phyloP scores from a whole-genome alignment of 2,113 vertebrate species.

The Mesocricetus auratus region DNA sequence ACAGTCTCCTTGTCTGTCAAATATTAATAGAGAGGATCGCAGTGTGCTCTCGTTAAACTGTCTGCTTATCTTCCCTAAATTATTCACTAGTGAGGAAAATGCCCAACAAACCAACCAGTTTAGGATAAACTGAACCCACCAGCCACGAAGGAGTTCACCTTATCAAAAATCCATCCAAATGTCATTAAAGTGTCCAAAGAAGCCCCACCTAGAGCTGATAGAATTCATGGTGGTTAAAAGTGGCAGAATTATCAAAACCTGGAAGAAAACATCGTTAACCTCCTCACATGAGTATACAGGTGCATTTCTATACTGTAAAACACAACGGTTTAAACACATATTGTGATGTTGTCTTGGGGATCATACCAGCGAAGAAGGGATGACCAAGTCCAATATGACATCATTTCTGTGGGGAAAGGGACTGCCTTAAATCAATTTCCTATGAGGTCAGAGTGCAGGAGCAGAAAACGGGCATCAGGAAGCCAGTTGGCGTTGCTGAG shows the following conservation, averaged over 20 bases:
- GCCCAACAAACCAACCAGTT: neutral
- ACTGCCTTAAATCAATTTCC: slow-evolving; percentile 2
- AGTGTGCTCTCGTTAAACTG: neutral
- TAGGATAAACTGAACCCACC: neutral
- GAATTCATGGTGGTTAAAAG: neutral
- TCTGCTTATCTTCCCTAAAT: neutral
- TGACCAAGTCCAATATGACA: neutral
- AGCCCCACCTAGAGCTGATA: neutral
- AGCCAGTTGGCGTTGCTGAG: neutral
- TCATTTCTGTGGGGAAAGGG: slow-evolving; percentile 35
- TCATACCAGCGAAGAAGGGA: neutral
- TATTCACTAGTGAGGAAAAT: slow-evolving; percentile 2
- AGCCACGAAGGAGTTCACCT: neutral
- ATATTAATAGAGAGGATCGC: no score
- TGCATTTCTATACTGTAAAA: neutral
- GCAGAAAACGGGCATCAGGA: neutral
- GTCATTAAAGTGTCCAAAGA: neutral
- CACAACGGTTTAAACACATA: neutral
- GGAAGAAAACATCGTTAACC: neutral
- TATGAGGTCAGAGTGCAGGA: neutral
- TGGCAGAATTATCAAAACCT: slow-evolving; percentile 19
- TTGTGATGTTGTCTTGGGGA: slow-evolving; percentile 17
- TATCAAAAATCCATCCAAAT: neutral
- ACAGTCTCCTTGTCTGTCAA: neutral
- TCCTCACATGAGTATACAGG: neutral